Base-by-base conservation (phyloP, 1,140 invertebrate genomes). In the Colletes latitarsis region DNA sequence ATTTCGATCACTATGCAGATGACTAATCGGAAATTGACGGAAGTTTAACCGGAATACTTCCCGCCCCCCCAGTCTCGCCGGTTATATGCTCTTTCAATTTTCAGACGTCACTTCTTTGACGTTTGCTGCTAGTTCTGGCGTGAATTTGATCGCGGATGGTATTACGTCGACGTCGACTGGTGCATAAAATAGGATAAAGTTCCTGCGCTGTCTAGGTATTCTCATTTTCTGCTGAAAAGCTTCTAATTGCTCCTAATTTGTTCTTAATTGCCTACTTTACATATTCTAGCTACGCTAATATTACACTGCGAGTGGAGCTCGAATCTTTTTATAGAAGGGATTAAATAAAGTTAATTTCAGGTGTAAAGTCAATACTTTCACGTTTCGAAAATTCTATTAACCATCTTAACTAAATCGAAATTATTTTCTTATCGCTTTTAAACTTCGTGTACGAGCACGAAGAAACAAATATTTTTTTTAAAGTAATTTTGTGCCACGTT, bases 181-280 rank as follows among this genome's bases (percentile, higher is more conserved):
- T 10, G 46, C 10, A 49, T 73, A 46, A 79, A 72, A 57, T n/a
- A 14, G 15, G 6, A 3, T 12, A n/a, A 64, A 64, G 62, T 63
- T 63, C 19, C 30, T 14, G 4, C 9, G 17, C 8, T 58, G 4
- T 21, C 10, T 6, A 66, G 73, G 19, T 57, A 12, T 9, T 57
- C 73, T 55, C 17, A 15, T 64, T 66, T 57, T 17, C 43, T 62
- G 52, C 68, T 77, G 12, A 14, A 58, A 68, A 46, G 21, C 79
- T 41, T 57, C 66, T 85, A 86, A 86, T 87, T 79, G 71, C 76
- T 63, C 21, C 57, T 86, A 86, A 82, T 79, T 74, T 41, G 6
- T 78, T 82, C 43, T 57, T 82, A 85, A 86, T 86, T 85, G 66
- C 80, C 60, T 77, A 57, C 46, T 86, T 85, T 63, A 60, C 66